Evolutionary conservation across 2,113 vertebrate genomes (phyloP).

Genomic region (Sander lucioperca): DNA sequence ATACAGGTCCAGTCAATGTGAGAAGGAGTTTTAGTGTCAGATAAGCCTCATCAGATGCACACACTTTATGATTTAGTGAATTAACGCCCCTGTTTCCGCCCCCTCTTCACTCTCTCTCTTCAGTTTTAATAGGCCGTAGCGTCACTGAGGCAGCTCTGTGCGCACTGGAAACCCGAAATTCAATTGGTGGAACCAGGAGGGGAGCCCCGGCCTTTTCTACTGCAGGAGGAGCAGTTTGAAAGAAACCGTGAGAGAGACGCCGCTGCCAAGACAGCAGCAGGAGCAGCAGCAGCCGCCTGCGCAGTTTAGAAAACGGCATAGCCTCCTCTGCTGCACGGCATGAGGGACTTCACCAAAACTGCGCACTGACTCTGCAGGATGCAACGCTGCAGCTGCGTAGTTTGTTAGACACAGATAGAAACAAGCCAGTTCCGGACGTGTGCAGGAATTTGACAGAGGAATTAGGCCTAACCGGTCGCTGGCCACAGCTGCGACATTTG

Average conservation of each 20-base stretch:
- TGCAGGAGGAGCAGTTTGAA: conserved; percentile 57
- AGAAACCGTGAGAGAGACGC: conserved; percentile 31
- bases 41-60: conserved; percentile 21
- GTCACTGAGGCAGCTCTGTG: conserved; percentile 53
- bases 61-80: conserved; percentile 50
- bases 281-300: conserved; percentile 49
- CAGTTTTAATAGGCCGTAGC: conserved; percentile 60
- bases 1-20: no score
- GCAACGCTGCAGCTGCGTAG: conserved; percentile 56
- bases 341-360: conserved; percentile 56
- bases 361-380: conserved; percentile 64
- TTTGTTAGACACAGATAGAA: conserved; percentile 2
- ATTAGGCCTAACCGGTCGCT: neutral
- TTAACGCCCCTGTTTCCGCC: conserved; percentile 57
- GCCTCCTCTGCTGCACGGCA: conserved; percentile 44
- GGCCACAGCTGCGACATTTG: conserved; percentile 44
- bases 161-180: conserved; percentile 60
- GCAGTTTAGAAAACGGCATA: conserved; percentile 36
- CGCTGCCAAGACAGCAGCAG: conserved; percentile 50
- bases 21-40: conserved; percentile 15
- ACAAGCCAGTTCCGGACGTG: conserved; percentile 3
- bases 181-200: conserved; percentile 66
- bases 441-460: conserved; percentile 43
- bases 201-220: conserved; percentile 50
- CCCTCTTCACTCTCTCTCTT: conserved; percentile 38